Evolutionary conservation across 2,888 invertebrate genomes (phyloP), one percentile per base, ranked within the genome.

Genomic region (Melanostoma mellinum): DNA sequence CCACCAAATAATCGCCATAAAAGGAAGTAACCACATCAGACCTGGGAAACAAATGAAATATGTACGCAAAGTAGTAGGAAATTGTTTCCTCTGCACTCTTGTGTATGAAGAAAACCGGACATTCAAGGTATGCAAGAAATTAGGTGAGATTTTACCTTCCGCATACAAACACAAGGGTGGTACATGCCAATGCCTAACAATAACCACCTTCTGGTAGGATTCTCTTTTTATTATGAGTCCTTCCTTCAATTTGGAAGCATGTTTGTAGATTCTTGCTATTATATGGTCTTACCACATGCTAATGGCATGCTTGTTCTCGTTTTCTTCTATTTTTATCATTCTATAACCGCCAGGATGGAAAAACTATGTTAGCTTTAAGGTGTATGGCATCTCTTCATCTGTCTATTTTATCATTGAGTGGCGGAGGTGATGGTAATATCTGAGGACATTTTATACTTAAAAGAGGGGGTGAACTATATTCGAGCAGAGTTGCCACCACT

Each of bases 1-100:
- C 58, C 65, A 67, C 35, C 42, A 75, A 69, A 80, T 80, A 81
- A 81, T 81, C 71, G 60, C 53, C 71, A 71, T 75, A 67, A 81
- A 71, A 71, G 65, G 42, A 76, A 46, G 65, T 67, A 48, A 71
- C 75, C 75, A 60, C 71, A 53, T 40, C 10, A 35, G 38, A 38
- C 42, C 48, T 50, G 20, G 30, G 56, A 35, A 75, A 40, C 69
- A 61, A 74, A 80, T 38, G 35, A 74, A 63, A 52, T 63, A 56
- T 56, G 52, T 52, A 52, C 52, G 55, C 50, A 73, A 68, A 79
- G 74, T 35, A 65, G 48, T 20, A 6, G 40, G 44, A 32, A 60
- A 10, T 44, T 40, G 38, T 46, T 46, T 4, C 46, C 46, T 36
- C 30, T 38, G 3, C 38, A 35, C n/a, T 20, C 3, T 20, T 3